Evolutionary conservation across 2,888 invertebrate genomes (phyloP), one percentile per base, ranked within the genome.

Genomic region (Dasypolia templi): DNA sequence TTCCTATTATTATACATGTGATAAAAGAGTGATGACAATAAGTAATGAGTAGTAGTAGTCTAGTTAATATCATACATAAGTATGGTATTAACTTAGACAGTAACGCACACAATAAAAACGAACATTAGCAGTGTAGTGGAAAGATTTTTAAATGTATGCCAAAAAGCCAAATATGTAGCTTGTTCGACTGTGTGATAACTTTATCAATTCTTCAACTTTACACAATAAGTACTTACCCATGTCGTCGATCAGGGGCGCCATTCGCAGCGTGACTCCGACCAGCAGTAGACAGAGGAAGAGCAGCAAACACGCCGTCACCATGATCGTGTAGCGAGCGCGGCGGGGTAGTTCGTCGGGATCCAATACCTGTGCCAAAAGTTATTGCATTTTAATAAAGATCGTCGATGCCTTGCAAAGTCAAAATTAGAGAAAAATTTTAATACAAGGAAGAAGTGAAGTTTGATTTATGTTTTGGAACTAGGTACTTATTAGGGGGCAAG

Each of bases 191-290:
- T 51, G 12, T 3, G 49, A 49, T 26, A 53, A 26, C 26, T 29
- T 26, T 53, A 55, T 29, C 29, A 55, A 61, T 22, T 76, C 11
- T 26, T 17, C 17, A 62, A 11, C 4, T 26, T 17, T 22, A 42
- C 1, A 39, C 39, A 51, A 42, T 78, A 79, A 1, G 46, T 35
- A 97, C 98, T 98, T 95, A 99, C 99, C 99, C 98, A 99, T 98
- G 90, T 99, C 99, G 92, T 99, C 99, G 90, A 99, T 99, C 86
- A 99, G 98, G 19, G 99, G 99, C 22, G 99, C 99, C 98, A 99
- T 99, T 82, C 99, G 97, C 46, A 99, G 96, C 7, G 99, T 99
- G 73, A 99, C 98, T 26, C 99, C 99, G 46, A 99, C 99, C 77
- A 99, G 96, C 84, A 99, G 96, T 88, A 99, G 97, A 94, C 99